phyloP scores from a whole-genome alignment of 2,797 vertebrate species.

The Limnodromus scolopaceus region DNA sequence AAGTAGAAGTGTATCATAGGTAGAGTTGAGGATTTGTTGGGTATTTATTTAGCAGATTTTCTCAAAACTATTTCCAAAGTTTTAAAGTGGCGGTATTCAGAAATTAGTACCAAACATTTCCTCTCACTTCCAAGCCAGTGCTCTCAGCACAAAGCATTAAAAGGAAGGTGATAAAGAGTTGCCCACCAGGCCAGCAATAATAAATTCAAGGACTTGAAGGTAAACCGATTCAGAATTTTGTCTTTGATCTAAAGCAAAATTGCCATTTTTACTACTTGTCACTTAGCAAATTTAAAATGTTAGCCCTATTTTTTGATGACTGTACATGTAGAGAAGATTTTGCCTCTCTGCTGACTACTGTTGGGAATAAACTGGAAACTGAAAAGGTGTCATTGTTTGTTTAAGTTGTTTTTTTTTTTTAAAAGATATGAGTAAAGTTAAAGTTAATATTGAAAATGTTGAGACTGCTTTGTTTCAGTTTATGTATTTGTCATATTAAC shows the following conservation, averaged over 20 bases:
- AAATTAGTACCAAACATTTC: background rate
- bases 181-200: background rate
- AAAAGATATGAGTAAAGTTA: background rate
- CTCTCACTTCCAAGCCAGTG: background rate
- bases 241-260: background rate
- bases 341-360: background rate
- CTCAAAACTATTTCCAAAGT: background rate
- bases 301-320: background rate
- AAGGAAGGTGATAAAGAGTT: background rate
- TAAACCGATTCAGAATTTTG: background rate
- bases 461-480: background rate
- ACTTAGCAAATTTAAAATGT: background rate
- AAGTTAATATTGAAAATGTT: background rate
- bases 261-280: background rate
- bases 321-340: background rate
- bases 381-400: background rate
- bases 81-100: background rate
- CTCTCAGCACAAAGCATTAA: background rate
- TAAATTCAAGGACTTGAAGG: background rate
- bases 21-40: background rate
- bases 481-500: background rate
- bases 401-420: background rate
- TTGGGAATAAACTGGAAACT: background rate
- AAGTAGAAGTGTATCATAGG: background rate
- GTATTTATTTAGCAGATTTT: background rate